Conservation (phyloP, 2,113 vertebrate genomes). For the Progne subis region DNA sequence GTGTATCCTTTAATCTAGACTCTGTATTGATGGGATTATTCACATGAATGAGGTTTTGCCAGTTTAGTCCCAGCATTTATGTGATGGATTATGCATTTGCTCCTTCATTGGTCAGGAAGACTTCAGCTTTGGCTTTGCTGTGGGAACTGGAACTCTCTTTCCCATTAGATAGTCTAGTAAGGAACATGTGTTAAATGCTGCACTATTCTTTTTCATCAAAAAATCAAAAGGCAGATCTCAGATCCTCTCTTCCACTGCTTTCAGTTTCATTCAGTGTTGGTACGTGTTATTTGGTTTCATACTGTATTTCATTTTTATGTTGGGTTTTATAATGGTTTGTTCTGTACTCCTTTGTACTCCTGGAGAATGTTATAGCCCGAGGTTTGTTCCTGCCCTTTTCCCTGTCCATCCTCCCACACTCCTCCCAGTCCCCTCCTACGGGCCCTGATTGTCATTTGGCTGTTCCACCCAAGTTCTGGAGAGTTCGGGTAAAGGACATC, state of each 20-base stretch:
- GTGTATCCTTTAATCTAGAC: conserved; percentile 23
- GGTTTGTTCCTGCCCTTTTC: too few species aligned
- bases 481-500: too few species aligned
- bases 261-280: neutral
- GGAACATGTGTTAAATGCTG: neutral
- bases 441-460: too few species aligned
- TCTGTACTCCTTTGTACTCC: too few species aligned
- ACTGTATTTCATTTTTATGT: too few species aligned
- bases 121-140: neutral
- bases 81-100: neutral
- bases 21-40: neutral
- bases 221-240: neutral
- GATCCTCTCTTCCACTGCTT: neutral
- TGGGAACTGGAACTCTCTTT: neutral
- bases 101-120: neutral
- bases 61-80: neutral
- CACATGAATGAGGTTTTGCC: neutral
- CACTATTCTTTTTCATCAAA: neutral
- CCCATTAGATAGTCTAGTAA: neutral
- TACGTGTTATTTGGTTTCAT: too few species aligned
- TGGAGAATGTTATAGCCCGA: too few species aligned
- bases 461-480: too few species aligned
- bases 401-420: too few species aligned
- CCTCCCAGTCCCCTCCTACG: too few species aligned
- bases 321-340: too few species aligned